Percentiles rank a stretch among this genome's conserved stretches.
These are phyloP conservation scores for Acyrthosiphon pisum DNA, from an alignment of 1,140 invertebrate species.

Conservation along the genomic window DNA sequence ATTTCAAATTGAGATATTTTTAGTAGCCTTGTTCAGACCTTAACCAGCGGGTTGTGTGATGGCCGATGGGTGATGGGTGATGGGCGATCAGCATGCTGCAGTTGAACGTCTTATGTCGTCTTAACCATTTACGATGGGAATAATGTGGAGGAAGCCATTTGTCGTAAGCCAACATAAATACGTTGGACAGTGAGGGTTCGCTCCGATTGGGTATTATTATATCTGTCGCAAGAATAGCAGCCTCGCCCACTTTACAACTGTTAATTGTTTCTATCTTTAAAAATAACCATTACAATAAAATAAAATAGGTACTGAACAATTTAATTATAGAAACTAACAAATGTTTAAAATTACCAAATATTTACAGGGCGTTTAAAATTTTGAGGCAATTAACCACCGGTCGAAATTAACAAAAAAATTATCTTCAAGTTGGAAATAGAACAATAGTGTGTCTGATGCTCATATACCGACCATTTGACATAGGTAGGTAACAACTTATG, in stretches of 20 bases:
- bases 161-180: background rate
- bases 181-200: background rate
- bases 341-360: background rate
- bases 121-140: background rate
- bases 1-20: background rate
- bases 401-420: background rate
- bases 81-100: background rate
- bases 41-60: background rate
- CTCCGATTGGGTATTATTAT: background rate
- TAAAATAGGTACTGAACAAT: background rate
- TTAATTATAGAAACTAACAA: background rate
- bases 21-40: background rate
- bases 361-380: background rate
- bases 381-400: background rate
- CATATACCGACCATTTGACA: too few relatives aligned
- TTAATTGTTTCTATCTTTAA: background rate
- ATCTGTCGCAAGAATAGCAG: background rate
- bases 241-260: background rate
- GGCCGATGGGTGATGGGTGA: background rate
- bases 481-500: background rate
- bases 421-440: background rate
- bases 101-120: background rate
- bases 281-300: background rate
- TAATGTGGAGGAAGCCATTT: background rate
- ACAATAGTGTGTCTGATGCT: background rate